phyloP scores from a whole-genome alignment of 2,888 invertebrate genomes.

The Apoda limacodes region DNA sequence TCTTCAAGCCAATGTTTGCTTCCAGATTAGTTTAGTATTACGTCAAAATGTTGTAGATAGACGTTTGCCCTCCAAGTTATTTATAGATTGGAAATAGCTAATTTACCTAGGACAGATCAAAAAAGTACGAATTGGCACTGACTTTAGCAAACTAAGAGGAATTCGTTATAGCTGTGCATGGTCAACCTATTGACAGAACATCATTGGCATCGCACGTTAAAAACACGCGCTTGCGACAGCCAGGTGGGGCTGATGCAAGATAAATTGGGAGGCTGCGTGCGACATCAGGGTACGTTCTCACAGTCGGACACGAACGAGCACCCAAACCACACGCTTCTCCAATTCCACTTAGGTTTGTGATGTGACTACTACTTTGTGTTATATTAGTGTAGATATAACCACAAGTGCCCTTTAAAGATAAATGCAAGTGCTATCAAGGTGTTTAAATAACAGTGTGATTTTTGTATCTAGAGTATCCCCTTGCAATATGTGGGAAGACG shows the following conservation, averaged over 20 bases:
- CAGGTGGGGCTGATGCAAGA: conserved; percentile 60
- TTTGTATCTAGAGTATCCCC: conserved; percentile 49
- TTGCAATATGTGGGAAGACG: conserved; percentile 63
- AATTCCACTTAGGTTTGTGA: conserved; percentile 52
- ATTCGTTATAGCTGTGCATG: conserved; percentile 51
- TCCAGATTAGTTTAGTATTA: too few relatives aligned
- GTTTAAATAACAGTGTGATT: conserved; percentile 27
- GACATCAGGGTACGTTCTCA: conserved; percentile 32
- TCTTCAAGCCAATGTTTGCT: too few relatives aligned
- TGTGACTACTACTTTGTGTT: conserved; percentile 10
- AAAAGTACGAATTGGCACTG: conserved; percentile 52
- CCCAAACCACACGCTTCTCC: conserved; percentile 56
- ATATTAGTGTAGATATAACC: conserved; percentile 10
- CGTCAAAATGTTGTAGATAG: too few relatives aligned
- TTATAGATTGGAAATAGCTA: too few relatives aligned
- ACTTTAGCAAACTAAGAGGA: conserved; percentile 40
- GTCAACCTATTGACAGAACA: conserved; percentile 61
- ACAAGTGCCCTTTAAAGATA: conserved; percentile 11
- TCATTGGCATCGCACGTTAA: conserved; percentile 51
- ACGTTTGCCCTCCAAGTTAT: too few relatives aligned
- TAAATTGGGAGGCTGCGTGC: conserved; percentile 59
- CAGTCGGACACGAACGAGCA: conserved; percentile 61
- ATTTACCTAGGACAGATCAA: too few relatives aligned
- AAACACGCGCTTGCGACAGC: conserved; percentile 49
- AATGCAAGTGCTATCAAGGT: conserved; percentile 10